Percentiles rank a stretch among this genome's conserved stretches.
These are phyloP conservation scores for Sisyra nigra DNA, from an alignment of 2,888 invertebrate species.

Conservation along the genomic window DNA sequence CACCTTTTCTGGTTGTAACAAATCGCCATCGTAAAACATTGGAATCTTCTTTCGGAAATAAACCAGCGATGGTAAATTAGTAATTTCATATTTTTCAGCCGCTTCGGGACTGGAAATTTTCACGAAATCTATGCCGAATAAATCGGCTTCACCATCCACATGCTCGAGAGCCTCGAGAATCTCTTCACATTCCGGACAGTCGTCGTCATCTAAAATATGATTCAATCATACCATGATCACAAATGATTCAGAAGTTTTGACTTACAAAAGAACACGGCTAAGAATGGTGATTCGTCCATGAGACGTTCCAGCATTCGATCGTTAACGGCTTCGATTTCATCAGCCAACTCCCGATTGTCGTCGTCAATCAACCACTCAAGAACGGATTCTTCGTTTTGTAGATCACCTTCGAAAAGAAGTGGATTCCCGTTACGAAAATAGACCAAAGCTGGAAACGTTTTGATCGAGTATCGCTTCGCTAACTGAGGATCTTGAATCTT, in stretches of 20 bases:
- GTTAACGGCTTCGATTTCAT: slow-evolving; percentile 88
- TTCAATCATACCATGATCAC: neutral
- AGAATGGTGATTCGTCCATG: slow-evolving; percentile 67
- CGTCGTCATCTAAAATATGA: slow-evolving; percentile 54
- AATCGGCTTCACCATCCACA: slow-evolving; percentile 89
- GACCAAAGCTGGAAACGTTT: slow-evolving; percentile 84
- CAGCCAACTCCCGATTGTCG: slow-evolving; percentile 81
- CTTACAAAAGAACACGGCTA: slow-evolving; percentile 88
- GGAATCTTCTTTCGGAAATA: slow-evolving; percentile 72
- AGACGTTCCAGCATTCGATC: slow-evolving; percentile 75
- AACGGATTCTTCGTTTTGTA: slow-evolving; percentile 83
- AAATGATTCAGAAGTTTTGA: slow-evolving; percentile 12
- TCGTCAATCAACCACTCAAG: slow-evolving; percentile 88
- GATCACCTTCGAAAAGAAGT: slow-evolving; percentile 74
- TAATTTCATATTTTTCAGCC: slow-evolving; percentile 64
- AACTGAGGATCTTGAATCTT: slow-evolving; percentile 83
- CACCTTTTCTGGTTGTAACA: slow-evolving; percentile 72
- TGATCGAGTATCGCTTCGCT: slow-evolving; percentile 85
- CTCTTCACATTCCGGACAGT: slow-evolving; percentile 82
- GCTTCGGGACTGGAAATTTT: slow-evolving; percentile 74
- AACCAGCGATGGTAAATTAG: slow-evolving; percentile 70
- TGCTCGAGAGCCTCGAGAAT: slow-evolving; percentile 81
- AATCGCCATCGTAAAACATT: slow-evolving; percentile 77
- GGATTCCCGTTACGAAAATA: slow-evolving; percentile 83
- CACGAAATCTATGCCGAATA: slow-evolving; percentile 87